These are phyloP conservation scores for Cephus nigrinus DNA, from an alignment of 2,888 invertebrate genomes.

Conservation along the genomic window DNA sequence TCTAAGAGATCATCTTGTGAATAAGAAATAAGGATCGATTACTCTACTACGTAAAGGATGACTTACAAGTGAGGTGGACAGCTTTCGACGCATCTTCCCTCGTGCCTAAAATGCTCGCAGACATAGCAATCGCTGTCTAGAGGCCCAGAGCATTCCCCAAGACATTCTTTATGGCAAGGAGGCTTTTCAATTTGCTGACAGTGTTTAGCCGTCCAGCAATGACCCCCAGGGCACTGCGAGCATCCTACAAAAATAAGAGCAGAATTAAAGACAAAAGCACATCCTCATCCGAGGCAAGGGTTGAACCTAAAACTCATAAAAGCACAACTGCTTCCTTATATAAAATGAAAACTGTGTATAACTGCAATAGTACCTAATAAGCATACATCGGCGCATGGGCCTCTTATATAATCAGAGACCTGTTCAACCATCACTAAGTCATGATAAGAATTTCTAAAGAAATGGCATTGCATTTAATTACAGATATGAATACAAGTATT, in stretches of 20 bases:
- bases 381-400: not conserved
- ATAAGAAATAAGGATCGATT: not conserved
- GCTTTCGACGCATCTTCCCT: conserved; percentile 70
- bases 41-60: not conserved
- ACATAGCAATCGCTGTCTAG: conserved; percentile 72
- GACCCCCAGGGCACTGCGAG: conserved; percentile 70
- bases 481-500: conserved; percentile 11
- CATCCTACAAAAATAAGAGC: conserved; percentile 69
- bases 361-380: not conserved
- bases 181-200: conserved; percentile 69
- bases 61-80: conserved; percentile 79
- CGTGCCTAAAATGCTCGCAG: conserved; percentile 72
- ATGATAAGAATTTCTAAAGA: not conserved
- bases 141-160: conserved; percentile 78
- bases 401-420: not conserved
- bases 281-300: not conserved
- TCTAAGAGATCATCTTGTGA: not conserved
- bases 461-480: not conserved
- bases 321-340: not conserved
- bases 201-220: conserved; percentile 66
- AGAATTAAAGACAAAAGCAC: not conserved
- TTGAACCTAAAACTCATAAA: not conserved
- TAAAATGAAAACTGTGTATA: not conserved
- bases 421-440: not conserved
- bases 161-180: conserved; percentile 79